These are phyloP conservation scores for Propithecus deckenii DNA, from an alignment of 2,797 vertebrate species.

Conservation along the genomic window DNA sequence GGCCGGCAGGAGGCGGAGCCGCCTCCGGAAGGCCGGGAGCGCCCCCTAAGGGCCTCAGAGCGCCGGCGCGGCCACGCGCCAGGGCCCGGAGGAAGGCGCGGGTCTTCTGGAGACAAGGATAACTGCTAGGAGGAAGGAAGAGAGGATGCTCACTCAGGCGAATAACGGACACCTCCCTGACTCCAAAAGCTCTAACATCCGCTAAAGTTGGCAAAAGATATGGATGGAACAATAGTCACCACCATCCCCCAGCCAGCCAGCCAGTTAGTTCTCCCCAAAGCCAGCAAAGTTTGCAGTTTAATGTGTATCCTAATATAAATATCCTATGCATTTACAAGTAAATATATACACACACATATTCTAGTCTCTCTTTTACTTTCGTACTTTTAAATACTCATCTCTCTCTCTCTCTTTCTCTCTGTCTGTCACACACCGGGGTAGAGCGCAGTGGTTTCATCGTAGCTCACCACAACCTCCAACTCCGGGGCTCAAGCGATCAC, in stretches of 20 bases:
- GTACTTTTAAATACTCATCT: not conserved
- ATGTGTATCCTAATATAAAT: not conserved
- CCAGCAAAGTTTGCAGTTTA: not conserved
- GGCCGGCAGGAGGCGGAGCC: fast-evolving
- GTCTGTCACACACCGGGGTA: not conserved
- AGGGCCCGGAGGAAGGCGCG: fast-evolving
- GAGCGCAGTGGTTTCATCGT: not conserved
- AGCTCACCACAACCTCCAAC: not conserved
- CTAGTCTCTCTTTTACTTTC: not conserved
- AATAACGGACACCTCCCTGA: not conserved
- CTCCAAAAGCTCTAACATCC: not conserved
- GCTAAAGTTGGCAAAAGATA: not conserved
- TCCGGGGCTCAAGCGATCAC: not conserved
- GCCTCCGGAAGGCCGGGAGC: not conserved
- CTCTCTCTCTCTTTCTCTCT: too few relatives aligned
- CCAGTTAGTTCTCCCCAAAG: not conserved
- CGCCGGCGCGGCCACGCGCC: fast-evolving
- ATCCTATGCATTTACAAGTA: not conserved
- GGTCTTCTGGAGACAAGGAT: not conserved
- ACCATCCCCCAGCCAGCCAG: not conserved
- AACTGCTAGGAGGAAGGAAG: not conserved
- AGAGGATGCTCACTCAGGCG: not conserved
- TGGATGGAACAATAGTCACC: not conserved
- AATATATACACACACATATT: not conserved
- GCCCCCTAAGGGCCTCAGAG: conserved; percentile 57